Conservation (phyloP, 2,113 vertebrate species). For the Piaya cayana region DNA sequence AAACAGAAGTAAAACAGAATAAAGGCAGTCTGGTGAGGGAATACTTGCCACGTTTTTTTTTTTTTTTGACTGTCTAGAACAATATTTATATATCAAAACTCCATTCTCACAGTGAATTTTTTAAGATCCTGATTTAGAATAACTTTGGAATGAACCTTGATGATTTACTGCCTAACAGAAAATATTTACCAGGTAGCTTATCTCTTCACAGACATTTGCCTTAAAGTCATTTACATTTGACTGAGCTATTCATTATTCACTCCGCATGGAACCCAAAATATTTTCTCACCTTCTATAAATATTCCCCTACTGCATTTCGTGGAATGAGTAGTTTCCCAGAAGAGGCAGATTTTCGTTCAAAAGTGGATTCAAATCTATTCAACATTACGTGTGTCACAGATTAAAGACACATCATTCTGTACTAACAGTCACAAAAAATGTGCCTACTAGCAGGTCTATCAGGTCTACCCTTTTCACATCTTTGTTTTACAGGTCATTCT, state of each 20-base stretch:
- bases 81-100: neutral
- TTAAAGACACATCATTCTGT: neutral
- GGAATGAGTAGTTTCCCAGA: slow-evolving; percentile 31
- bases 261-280: slow-evolving; percentile 15
- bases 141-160: neutral
- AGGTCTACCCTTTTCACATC: neutral
- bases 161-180: neutral
- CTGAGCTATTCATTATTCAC: slow-evolving; percentile 43
- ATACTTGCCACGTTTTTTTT: neutral
- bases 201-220: slow-evolving; percentile 14
- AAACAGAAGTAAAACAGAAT: slow-evolving; percentile 11
- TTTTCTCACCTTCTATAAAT: slow-evolving; percentile 61
- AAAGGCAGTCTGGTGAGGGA: neutral
- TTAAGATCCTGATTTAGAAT: neutral
- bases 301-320: neutral
- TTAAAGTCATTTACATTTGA: slow-evolving; percentile 17
- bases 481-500: neutral
- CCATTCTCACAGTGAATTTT: neutral
- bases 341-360: neutral
- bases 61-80: neutral
- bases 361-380: neutral
- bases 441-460: neutral
- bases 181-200: slow-evolving; percentile 8
- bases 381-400: neutral
- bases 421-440: neutral